Base-by-base conservation (phyloP, 2,888 invertebrate genomes). In the Adineta ricciae region DNA sequence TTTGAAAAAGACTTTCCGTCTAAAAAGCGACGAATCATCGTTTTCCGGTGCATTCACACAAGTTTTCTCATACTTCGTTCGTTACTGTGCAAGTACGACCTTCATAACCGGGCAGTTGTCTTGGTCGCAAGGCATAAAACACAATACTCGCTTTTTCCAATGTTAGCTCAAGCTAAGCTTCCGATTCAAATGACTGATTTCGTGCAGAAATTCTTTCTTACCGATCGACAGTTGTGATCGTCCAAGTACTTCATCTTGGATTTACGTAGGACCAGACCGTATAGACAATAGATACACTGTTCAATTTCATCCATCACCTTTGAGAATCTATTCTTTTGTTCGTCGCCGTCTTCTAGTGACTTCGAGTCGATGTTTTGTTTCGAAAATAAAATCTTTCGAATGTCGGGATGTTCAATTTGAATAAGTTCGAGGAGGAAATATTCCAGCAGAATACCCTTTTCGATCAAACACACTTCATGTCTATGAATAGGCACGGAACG, bases 221-320 rank as follows among this genome's bases (percentile, higher is more conserved):
- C 73, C 41, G 73, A 41, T 21, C 38, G 41, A 78, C 36, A 38
- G 24, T 78, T 38, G 24, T 78, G 73, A 78, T 78, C 73, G 41
- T n/a, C 24, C 41, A 78, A 41, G 24, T 78, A 41, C 41, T 78
- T 78, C 36, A 78, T 41, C 41, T 78, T 78, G 16, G 88, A 87
- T 86, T 88, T 88, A 86, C 89, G 89, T 78, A 78, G 11, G 8
- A 78, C 73, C 87, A 90, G 89, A 49, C 89, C 88, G 90, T 94
- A 96, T 2, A 97, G 91, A 89, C 97, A 97, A 90, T 93, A 96
- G 86, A 94, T 92, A 86, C 93, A 93, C 91, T 97, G 96, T 88
- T 96, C 96, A 88, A 96, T 41, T 78, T 78, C 73, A 78, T 78
- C 73, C 7, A 78, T 78, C 3, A 78, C 2, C 41, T 78, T 78